Base-by-base conservation (phyloP, 2,113 vertebrate species). In the Montifringilla adamsi region DNA sequence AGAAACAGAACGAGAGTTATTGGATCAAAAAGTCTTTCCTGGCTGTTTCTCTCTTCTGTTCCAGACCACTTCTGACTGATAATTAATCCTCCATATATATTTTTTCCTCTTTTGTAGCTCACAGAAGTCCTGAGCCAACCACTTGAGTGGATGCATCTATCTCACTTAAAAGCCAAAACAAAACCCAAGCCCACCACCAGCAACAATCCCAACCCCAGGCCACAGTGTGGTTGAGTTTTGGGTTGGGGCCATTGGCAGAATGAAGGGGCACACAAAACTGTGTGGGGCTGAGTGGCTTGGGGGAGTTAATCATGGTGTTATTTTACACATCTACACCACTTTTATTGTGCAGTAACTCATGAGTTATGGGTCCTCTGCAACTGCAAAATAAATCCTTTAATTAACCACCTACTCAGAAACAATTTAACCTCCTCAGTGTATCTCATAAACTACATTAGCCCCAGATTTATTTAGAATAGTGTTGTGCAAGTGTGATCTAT, bases 381-480 rank as follows among this genome's bases (percentile, higher is more conserved):
- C 94, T 95, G 94, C 95, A 97, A 97, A 97, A 97, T 96, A 97
- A 97, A 97, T 97, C 95, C 95, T 96, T 97, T 97, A 97, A 97
- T 97, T 97, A 97, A 95, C 90, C 94, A 96, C 97, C 93, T 96
- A 97, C 94, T 95, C 91, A 95, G 94, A 96, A 97, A 96, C 95
- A 96, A 95, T 96, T 96, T 96, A 95, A 94, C 97, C 93, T 97
- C 92, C 91, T 96, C 67, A 49, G 92, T 91, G 69, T 95, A 93
- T 96, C 94, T 92, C 95, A 97, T 96, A 97, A 96, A 97, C 88
- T 95, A 70, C 93, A 96, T 96, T 94, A 95, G 80, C 73, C 92
- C 74, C 95, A 94, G 95, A 95, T 96, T 96, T 96, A 94, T 94
- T 94, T 94, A 93, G 93, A 86, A 89, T 81, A 76, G 93, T 73